phyloP scores from a whole-genome alignment of 2,797 vertebrate genomes.

The Poecilia gillii region DNA sequence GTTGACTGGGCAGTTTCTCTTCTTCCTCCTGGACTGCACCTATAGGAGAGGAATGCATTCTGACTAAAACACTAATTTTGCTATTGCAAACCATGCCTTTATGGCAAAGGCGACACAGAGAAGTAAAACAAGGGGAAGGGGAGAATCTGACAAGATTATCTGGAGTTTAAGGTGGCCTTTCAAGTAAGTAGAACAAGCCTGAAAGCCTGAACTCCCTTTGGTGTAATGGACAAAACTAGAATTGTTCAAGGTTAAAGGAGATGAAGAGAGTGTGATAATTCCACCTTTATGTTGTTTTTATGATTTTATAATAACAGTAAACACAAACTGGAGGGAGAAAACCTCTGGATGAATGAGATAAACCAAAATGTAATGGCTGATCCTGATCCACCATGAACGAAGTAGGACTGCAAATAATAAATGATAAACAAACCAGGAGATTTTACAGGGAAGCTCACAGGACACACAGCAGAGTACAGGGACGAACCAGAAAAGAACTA shows the following conservation, averaged over 20 bases:
- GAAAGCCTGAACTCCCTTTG: background rate
- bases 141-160: background rate
- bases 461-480: background rate
- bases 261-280: background rate
- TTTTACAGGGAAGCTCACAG: background rate
- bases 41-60: slow-evolving; percentile 15
- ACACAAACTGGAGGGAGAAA: background rate
- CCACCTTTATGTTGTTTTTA: background rate
- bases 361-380: background rate
- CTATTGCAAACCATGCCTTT: background rate
- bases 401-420: background rate
- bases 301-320: background rate
- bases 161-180: background rate
- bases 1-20: background rate
- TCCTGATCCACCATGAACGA: background rate
- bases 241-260: background rate
- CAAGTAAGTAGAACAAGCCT: background rate
- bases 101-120: background rate
- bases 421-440: background rate
- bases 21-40: background rate
- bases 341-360: too few relatives aligned
- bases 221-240: background rate
- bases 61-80: slow-evolving; percentile 19
- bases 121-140: background rate
- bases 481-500: background rate